Conservation (phyloP, 2,113 vertebrate species). For the Plotosus lineatus region DNA sequence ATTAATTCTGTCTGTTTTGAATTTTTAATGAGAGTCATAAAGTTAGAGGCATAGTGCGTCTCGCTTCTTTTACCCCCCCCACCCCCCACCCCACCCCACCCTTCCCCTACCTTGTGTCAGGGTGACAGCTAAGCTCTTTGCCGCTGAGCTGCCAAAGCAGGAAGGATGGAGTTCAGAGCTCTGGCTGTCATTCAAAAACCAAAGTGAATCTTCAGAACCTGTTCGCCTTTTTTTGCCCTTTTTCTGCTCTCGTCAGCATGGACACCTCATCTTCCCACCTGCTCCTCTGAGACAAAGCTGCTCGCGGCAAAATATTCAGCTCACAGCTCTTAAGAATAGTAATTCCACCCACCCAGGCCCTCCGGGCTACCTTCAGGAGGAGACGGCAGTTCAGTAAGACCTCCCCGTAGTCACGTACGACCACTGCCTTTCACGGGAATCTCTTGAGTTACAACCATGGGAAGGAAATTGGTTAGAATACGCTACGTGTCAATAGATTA, state of each 20-base stretch:
- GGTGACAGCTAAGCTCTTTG: constrained; percentile 15
- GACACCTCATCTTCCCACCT: constrained; percentile 19
- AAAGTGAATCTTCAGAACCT: constrained; percentile 19
- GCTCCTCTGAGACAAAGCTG: constrained; percentile 26
- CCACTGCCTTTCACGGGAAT: not conserved
- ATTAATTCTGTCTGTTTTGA: constrained; percentile 57
- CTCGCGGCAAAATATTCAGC: constrained; percentile 48
- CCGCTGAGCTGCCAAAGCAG: not conserved
- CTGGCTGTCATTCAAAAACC: constrained; percentile 48
- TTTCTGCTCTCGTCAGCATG: constrained; percentile 35
- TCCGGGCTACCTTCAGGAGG: constrained; percentile 36
- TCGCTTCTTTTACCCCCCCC: too few relatives aligned
- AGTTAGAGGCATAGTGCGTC: constrained; percentile 48
- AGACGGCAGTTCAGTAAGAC: constrained; percentile 33
- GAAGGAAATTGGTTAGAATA: constrained; percentile 1
- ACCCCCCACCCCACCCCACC: too few relatives aligned
- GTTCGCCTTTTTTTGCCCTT: constrained; percentile 8
- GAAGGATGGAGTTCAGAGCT: constrained; percentile 35
- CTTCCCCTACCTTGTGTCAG: too few relatives aligned
- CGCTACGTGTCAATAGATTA: constrained; percentile 10
- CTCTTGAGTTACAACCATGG: not conserved
- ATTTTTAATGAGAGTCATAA: constrained; percentile 62
- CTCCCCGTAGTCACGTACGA: constrained; percentile 33
- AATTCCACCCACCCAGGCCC: constrained; percentile 29
- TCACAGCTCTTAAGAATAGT: constrained; percentile 34